phyloP scores from a whole-genome alignment of 2,888 invertebrate genomes.

The Crematogaster levior region DNA sequence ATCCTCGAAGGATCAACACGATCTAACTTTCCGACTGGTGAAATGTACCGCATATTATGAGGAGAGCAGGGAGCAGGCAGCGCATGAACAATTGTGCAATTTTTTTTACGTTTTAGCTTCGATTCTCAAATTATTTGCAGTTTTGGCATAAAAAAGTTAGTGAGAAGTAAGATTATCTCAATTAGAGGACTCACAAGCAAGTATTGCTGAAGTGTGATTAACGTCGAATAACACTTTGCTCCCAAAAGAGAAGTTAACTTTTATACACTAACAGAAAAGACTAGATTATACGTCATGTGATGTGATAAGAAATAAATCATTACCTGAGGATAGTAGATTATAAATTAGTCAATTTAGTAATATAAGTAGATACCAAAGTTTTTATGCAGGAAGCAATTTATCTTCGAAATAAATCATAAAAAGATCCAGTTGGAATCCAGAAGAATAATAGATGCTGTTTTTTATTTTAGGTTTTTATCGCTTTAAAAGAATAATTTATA shows the following conservation, averaged over 20 bases:
- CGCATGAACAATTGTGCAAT: not conserved
- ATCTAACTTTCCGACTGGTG: constrained; percentile 62
- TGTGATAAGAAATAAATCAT: not conserved
- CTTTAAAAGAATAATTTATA: constrained; percentile 28
- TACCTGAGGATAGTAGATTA: not conserved
- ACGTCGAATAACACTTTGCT: not conserved
- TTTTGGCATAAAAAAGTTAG: not conserved
- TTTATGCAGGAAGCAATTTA: constrained; percentile 14
- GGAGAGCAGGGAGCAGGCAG: not conserved
- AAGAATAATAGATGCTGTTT: not conserved
- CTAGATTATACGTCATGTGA: not conserved
- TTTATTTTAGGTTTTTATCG: constrained; percentile 18
- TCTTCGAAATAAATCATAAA: constrained; percentile 16
- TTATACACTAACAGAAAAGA: not conserved
- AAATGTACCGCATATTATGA: constrained; percentile 30
- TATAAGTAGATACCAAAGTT: not conserved
- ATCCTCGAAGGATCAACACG: constrained; percentile 67
- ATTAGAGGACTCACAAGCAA: too few relatives aligned
- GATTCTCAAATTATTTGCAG: not conserved
- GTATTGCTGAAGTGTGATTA: not conserved
- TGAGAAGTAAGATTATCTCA: too few relatives aligned
- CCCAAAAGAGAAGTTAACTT: not conserved
- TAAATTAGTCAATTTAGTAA: not conserved
- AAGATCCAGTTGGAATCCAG: not conserved
- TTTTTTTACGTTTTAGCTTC: not conserved